Evolutionary conservation across 2,797 vertebrate genomes (phyloP).

Genomic region (Chelonia mydas): DNA sequence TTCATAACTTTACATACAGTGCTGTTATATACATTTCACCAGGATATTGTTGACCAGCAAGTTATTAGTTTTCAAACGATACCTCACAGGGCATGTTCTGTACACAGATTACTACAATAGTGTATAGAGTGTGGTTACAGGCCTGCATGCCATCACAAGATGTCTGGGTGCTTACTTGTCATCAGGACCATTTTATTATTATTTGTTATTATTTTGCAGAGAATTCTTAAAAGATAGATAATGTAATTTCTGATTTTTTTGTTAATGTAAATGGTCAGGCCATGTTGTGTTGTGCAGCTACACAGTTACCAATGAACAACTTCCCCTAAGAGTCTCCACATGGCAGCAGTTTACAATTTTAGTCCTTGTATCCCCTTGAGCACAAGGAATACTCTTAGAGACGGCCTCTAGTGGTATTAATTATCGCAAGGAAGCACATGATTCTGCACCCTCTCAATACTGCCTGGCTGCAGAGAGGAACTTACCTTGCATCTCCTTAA

Average conservation of each 20-base stretch:
- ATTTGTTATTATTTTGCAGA: not conserved
- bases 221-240: not conserved
- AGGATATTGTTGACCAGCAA: not conserved
- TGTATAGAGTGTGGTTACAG: not conserved
- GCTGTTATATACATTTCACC: not conserved
- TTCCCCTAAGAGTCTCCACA: not conserved
- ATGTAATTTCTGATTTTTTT: not conserved
- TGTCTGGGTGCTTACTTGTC: not conserved
- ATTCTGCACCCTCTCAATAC: not conserved
- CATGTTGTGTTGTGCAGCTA: not conserved
- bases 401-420: not conserved
- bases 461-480: not conserved
- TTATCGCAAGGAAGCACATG: fast-evolving
- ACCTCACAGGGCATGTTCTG: not conserved
- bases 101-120: not conserved
- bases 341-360: not conserved
- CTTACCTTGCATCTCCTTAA: not conserved
- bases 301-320: not conserved
- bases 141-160: not conserved
- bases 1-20: not conserved
- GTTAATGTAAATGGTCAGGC: not conserved
- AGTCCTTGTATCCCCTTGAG: not conserved
- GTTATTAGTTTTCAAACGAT: not conserved
- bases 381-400: not conserved
- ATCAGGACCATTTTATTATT: not conserved